Base-by-base conservation (phyloP, 2,797 vertebrate species). In the Sciurus carolinensis region DNA sequence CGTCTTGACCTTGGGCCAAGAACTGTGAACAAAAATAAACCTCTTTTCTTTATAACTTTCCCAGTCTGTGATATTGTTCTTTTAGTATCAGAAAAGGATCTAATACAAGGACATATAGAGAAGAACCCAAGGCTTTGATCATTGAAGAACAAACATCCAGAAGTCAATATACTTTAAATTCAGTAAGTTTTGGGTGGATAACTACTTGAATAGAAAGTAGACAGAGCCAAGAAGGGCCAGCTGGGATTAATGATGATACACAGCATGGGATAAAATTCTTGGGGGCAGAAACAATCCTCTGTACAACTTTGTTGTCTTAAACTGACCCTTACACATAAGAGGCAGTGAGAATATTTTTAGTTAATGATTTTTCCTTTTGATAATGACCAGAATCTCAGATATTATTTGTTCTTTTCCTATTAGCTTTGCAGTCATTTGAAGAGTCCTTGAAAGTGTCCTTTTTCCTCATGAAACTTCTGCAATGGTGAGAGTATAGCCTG, bases 131-230 rank as follows among this genome's bases (percentile, higher is more conserved):
- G 62, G 42, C 79, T 94, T 66, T 36, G 30, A 76, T 83, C n/a
- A 77, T 12, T 87, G 22, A 69, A 85, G 91, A 93, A 13, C 6
- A 50, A 91, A 44, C 69, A 22, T 76, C 28, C 28, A 36, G 7
- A 50, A 80, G 22, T 64, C 64, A 88, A 91, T 89, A 54, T 47
- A 87, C 81, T 62, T 72, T 75, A 75, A 93, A 75, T 47, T 52
- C 14, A 52, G 0, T 54, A 91, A 44, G 26, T 54, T 84, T 93
- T 75, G 84, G 64, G 67, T 69, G 71, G 42, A 30, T 54, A 82
- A 77, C 39, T 52, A 69, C 12, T 69, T 22, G 36, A 33, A 69
- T 33, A 91, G 83, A 90, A 76, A 87, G 36, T 44, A 82, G 24
- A 92, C 3, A n/a, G 5, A 44, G 22, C 15, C 59, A 87, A 33